Evolutionary conservation across 2,113 vertebrate genomes (phyloP).

Genomic region (Anguilla japonica): DNA sequence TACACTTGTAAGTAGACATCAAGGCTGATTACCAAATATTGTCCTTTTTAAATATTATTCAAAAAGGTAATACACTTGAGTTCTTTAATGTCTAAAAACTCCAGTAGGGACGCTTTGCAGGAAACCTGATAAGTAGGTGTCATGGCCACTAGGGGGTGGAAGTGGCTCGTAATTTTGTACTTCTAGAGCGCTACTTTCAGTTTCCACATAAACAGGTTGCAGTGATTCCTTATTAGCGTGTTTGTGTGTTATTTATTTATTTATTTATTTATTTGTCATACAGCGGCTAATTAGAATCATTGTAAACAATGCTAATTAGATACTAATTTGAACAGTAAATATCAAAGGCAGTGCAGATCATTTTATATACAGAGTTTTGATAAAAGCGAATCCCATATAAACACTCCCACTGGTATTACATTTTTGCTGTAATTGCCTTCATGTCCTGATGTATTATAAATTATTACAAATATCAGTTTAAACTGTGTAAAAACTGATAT

Average conservation of each 20-base stretch:
- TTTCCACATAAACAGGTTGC: slow-evolving; percentile 25
- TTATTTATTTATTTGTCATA: slow-evolving; percentile 61
- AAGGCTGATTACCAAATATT: too few relatives aligned
- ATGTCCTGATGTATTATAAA: not conserved
- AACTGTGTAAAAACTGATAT: not conserved
- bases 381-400: slow-evolving; percentile 50
- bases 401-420: not conserved
- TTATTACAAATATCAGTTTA: not conserved
- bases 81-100: too few relatives aligned
- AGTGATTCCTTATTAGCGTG: slow-evolving; percentile 52
- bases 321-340: slow-evolving; percentile 68
- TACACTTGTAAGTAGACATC: too few relatives aligned
- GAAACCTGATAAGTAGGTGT: not conserved
- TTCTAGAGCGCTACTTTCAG: not conserved
- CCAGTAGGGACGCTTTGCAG: not conserved
- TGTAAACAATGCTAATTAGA: slow-evolving; percentile 68
- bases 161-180: slow-evolving; percentile 43
- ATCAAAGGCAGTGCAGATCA: slow-evolving; percentile 58
- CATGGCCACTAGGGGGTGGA: slow-evolving; percentile 52
- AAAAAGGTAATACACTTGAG: too few relatives aligned
- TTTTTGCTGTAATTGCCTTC: not conserved
- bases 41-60: too few relatives aligned
- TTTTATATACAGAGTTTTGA: slow-evolving; percentile 37
- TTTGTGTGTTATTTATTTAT: slow-evolving; percentile 49
- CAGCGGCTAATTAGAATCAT: slow-evolving; percentile 65